Percentiles rank a stretch among this genome's conserved stretches.
phyloP scores from a whole-genome alignment of 2,113 vertebrate species.

The Syrrhaptes paradoxus region DNA sequence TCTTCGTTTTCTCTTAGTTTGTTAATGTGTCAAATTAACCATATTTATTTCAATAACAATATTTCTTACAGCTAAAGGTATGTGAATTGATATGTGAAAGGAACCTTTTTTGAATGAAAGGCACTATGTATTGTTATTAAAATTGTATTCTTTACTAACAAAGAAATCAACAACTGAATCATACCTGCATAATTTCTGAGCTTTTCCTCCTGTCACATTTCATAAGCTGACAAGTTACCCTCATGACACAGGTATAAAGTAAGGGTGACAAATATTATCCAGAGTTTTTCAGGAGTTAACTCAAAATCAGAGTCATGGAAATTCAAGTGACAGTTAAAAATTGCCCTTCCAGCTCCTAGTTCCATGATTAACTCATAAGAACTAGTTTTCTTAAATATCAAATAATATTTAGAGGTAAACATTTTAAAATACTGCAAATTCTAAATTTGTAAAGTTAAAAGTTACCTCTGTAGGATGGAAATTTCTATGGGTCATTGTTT shows the following conservation, averaged over 20 bases:
- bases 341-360: neutral
- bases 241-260: neutral
- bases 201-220: neutral
- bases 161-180: neutral
- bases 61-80: neutral
- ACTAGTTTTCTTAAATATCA: slow-evolving; percentile 38
- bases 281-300: neutral
- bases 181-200: neutral
- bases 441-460: slow-evolving; percentile 53
- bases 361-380: neutral
- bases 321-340: neutral
- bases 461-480: slow-evolving; percentile 25
- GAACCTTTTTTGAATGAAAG: neutral
- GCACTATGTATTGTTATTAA: neutral
- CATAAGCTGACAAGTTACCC: neutral
- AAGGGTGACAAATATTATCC: neutral
- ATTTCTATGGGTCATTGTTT: slow-evolving; percentile 47
- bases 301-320: neutral
- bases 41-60: neutral
- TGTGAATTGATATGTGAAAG: neutral
- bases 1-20: neutral
- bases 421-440: slow-evolving; percentile 66
- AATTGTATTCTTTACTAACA: neutral
- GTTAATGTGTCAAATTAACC: neutral
- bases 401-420: slow-evolving; percentile 17